A percentile compares a stretch with the other conserved stretches of the same genome.
These are phyloP conservation scores for Neocrepidodera transversa DNA, from an alignment of 2,888 invertebrate genomes.

Conservation along the genomic window DNA sequence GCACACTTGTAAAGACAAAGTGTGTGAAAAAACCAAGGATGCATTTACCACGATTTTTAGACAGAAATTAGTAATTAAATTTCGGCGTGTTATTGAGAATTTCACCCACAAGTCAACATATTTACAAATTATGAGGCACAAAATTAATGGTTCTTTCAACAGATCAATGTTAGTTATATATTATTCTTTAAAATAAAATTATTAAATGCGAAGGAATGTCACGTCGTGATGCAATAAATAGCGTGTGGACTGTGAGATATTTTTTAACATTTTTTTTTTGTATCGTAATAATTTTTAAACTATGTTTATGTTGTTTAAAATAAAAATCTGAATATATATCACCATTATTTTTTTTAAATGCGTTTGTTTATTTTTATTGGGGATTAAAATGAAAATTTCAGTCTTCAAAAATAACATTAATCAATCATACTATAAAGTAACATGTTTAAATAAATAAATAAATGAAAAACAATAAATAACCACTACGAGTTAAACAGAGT, in stretches of 20 bases:
- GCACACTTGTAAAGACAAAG: conserved; percentile 30
- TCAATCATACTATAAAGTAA: too few relatives aligned
- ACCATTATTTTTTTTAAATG: too few relatives aligned
- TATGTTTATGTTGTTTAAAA: too few relatives aligned
- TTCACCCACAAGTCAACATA: conserved; percentile 4
- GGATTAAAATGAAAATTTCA: too few relatives aligned
- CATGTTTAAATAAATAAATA: too few relatives aligned
- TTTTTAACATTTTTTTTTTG: not conserved
- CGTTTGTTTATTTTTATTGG: too few relatives aligned
- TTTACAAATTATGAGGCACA: conserved; percentile 6
- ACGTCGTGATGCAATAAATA: not conserved
- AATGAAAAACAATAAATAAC: too few relatives aligned
- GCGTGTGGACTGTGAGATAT: not conserved
- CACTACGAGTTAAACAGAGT: too few relatives aligned
- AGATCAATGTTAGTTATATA: conserved; percentile 19
- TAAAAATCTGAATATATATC: too few relatives aligned
- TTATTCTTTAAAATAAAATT: conserved; percentile 12
- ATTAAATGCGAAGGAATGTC: not conserved
- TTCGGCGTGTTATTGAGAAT: not conserved
- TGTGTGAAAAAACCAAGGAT: conserved; percentile 35
- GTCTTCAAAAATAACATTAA: too few relatives aligned
- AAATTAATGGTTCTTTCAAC: conserved; percentile 23
- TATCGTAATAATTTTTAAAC: not conserved
- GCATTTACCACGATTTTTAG: conserved; percentile 18
- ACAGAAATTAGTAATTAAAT: conserved; percentile 14